Evolutionary conservation across 2,888 invertebrate genomes (phyloP).

Genomic region (Cheilosia grossa): DNA sequence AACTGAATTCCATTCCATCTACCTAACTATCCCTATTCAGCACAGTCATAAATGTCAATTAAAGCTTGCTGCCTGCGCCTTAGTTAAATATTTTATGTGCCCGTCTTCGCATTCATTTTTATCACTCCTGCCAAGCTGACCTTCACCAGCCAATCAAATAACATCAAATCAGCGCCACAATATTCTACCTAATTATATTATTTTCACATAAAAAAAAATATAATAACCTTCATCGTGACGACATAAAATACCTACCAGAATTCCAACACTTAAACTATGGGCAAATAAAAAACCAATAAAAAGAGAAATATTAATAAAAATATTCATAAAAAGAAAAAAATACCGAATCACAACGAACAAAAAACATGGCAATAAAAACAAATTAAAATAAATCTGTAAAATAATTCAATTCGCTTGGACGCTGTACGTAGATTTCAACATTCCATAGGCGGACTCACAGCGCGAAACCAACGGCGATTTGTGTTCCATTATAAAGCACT

Average conservation of each 20-base stretch:
- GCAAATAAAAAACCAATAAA: conserved; percentile 12
- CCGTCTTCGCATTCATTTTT: conserved; percentile 4
- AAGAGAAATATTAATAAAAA: too few species aligned
- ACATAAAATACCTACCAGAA: conserved; percentile 46
- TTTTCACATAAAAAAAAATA: conserved; percentile 27
- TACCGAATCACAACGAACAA: conserved; percentile 9
- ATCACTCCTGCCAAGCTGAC: conserved; percentile 9
- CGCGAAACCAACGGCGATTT: conserved; percentile 7
- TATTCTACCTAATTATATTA: conserved; percentile 47
- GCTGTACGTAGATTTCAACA: conserved; percentile 24
- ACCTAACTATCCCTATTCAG: not conserved
- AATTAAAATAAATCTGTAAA: conserved; percentile 23
- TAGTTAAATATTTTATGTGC: conserved; percentile 6
- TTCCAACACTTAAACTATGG: conserved; percentile 18
- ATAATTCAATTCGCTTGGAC: conserved; percentile 22
- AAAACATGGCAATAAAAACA: conserved; percentile 23
- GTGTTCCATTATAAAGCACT: conserved; percentile 53
- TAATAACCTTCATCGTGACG: conserved; percentile 32
- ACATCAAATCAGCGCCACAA: conserved; percentile 26
- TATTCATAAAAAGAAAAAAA: conserved; percentile 4
- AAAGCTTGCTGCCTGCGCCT: conserved; percentile 2
- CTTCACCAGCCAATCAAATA: conserved; percentile 25
- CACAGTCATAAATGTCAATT: conserved; percentile 35
- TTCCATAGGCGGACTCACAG: not conserved
- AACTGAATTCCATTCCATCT: not conserved